Base-by-base conservation (phyloP, 2,797 vertebrate genomes). In the Hippocampus kuda region DNA sequence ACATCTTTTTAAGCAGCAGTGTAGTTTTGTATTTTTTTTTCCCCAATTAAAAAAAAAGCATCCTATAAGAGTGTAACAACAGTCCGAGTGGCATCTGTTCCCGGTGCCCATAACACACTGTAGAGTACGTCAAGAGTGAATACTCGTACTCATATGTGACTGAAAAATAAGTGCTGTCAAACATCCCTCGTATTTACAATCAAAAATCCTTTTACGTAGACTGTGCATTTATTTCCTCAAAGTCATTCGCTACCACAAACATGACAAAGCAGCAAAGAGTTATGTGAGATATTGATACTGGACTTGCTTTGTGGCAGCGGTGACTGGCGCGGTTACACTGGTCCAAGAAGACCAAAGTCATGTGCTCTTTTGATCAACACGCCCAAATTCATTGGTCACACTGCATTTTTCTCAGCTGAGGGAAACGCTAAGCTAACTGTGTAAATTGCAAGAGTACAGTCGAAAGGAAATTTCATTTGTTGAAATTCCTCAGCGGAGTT, bases 261-360 rank as follows among this genome's bases (percentile, higher is more conserved):
- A 56, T 24, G n/a, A 56, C 11, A 56, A 53, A 56, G n/a, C 53
- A 24, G 12, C 2, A 20, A 51, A 38, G 1, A 8, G 34, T 38
- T 7, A 38, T 38, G 49, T 51, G 6, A 8, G 49, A 9, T 8
- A 3, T 20, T 22, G 15, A 46, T 20, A 20, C 18, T 6, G 53
- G n/a, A 56, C n/a, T 24, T 26, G 53, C 49, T 22, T 22, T 1
- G 53, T 12, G 53, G n/a, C 20, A 5, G 48, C 5, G 71, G 4
- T 54, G 34, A 38, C 8, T 30, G 48, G 72, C 67, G 63, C 65
- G 38, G 62, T 11, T 62, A 68, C 57, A 48, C 30, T 66, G 66
- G 24, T 42, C 38, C 70, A 68, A 69, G 53, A 75, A 51, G 64
- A 66, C 48, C 61, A 44, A 62, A 70, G 38, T 26, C 66, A 73